phyloP scores from a whole-genome alignment of 2,888 invertebrate species.

The Clitarchus hookeri region DNA sequence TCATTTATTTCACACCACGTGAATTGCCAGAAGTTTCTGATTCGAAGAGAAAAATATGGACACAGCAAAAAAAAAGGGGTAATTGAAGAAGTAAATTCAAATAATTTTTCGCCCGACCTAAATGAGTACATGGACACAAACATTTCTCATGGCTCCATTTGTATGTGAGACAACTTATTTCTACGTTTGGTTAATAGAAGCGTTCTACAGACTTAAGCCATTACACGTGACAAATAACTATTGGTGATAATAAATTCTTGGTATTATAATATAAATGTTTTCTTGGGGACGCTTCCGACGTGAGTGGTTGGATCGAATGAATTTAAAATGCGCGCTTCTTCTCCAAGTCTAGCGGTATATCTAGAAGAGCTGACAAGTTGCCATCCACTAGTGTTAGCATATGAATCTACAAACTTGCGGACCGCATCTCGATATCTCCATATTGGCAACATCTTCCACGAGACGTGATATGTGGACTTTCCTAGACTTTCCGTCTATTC shows the following conservation, averaged over 20 bases:
- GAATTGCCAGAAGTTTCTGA: too few species aligned
- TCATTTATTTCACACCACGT: too few species aligned
- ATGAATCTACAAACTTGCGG: constrained; percentile 14
- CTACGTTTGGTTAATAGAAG: background rate
- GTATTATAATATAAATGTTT: background rate
- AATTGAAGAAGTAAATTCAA: too few species aligned
- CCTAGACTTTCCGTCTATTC: constrained; percentile 24
- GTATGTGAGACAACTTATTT: background rate
- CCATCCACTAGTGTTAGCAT: background rate
- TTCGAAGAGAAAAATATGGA: too few species aligned
- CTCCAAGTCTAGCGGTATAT: background rate
- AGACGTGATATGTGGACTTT: constrained; percentile 24
- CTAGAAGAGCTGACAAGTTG: background rate
- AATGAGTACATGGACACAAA: too few species aligned
- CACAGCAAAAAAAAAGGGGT: too few species aligned
- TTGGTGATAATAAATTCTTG: background rate
- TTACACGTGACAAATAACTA: background rate
- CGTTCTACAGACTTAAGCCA: background rate
- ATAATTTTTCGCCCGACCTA: too few species aligned
- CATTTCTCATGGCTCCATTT: background rate
- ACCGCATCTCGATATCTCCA: constrained; percentile 19
- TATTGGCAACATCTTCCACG: constrained; percentile 21
- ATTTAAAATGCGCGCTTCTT: background rate
- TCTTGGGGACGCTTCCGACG: background rate
- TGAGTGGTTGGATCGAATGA: background rate